These are phyloP conservation scores for Rotaria socialis DNA, from an alignment of 2,888 invertebrate genomes.

Conservation along the genomic window DNA sequence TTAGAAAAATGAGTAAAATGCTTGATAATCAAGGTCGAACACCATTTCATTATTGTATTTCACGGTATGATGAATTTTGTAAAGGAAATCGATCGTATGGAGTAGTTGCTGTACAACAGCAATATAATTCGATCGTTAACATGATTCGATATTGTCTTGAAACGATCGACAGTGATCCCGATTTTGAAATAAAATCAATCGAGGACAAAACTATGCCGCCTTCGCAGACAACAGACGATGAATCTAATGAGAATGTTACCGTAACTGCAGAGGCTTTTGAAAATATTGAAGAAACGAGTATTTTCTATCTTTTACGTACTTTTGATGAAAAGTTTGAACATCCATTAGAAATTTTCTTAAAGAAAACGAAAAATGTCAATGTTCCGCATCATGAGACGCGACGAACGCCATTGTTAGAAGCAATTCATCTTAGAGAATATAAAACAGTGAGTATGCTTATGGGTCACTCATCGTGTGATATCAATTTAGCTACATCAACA, in stretches of 20 bases:
- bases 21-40: background rate
- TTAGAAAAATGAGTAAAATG: background rate
- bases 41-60: background rate
- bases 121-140: background rate
- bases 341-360: background rate
- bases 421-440: background rate
- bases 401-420: conserved; percentile 16
- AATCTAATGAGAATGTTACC: background rate
- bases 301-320: background rate
- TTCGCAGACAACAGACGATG: too few species aligned
- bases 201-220: too few species aligned
- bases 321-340: background rate
- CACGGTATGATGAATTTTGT: background rate
- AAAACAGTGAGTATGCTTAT: background rate
- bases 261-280: background rate
- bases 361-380: background rate
- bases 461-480: background rate
- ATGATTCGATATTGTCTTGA: background rate
- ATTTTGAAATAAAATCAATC: background rate
- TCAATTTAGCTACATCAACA: background rate
- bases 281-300: background rate
- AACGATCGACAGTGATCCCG: background rate
- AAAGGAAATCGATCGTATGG: background rate
- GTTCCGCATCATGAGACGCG: background rate
- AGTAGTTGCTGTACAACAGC: background rate